Base-by-base conservation (phyloP, 2,888 invertebrate species). In the Sminthurides aquaticus region DNA sequence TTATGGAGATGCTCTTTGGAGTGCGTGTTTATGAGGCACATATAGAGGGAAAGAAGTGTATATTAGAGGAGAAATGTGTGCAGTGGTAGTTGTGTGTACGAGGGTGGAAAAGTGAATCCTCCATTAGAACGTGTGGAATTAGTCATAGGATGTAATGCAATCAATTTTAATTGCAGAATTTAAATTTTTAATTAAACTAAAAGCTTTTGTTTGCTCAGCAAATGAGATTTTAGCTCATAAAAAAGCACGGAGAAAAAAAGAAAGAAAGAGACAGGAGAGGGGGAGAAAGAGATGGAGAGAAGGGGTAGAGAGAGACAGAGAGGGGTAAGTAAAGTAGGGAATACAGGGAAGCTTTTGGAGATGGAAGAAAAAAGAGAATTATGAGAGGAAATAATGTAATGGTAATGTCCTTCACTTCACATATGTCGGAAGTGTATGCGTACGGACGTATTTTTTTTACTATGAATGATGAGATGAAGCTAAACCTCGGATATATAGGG, bases 121-220 rank as follows among this genome's bases (percentile, higher is more conserved):
- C 43, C 43, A 34, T 34, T 34, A 34, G 43, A 11, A 34, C 43
- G 52, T 52, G 52, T 52, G 52, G 22, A 52, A 60, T 59, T 59
- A 59, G 22, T 59, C 48, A 59, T 49, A 49, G 43, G 49, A 25
- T 29, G 29, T 56, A 48, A 29, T 54, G 52, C 60, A 57, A 63
- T 49, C 63, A 63, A 57, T 63, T 57, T 63, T 63, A 63, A 63
- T 63, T 57, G 57, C 49, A 57, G 57, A 27, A 63, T 63, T 63
- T 63, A 57, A 63, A 63, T 63, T 63, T 63, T 63, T 63, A 63
- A 63, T 63, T 57, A 63, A 57, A 63, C 57, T 63, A 57, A 63
- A 63, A 63, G 63, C 63, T 63, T 63, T 60, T 63, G 57, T 63
- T 63, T 63, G 57, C 57, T 49, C 55, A 25, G n/a, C 49, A 63